Base-by-base conservation (phyloP, 2,888 invertebrate species). In the Diadromus collaris region DNA sequence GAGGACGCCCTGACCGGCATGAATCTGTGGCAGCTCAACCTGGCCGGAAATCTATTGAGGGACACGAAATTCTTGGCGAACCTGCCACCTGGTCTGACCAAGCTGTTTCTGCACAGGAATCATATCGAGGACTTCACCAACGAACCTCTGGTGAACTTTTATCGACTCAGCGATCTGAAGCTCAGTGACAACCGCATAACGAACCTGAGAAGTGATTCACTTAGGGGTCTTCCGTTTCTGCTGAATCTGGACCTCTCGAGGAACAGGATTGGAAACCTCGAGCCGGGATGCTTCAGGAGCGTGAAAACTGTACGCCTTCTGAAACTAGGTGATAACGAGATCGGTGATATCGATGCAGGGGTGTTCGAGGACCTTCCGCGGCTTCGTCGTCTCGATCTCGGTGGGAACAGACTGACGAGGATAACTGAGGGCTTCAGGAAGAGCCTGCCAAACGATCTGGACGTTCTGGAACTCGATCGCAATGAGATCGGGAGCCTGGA, bases 341-440 rank as follows among this genome's bases (percentile, higher is more conserved):
- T 91, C 16, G 85, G 83, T 70, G 86, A 87, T 24, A 67, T 92
- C 2, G 84, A 85, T 0, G 89, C 87, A 24, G 88, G 89, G 38
- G 79, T 88, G 5, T 92, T 92, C 83, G 81, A 85, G 2, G 90
- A 90, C 34, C 76, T 91, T 56, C 85, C 86, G 56, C 89, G 86
- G 69, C 85, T 92, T 48, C 89, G 89, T 76, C 85, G 89, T n/a
- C 82, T 92, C 10, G 90, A 91, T 81, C 79, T 92, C 24, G 91
- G 88, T 56, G 81, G 87, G 76, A 92, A 92, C 81, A 84, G 87
- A n/a, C 80, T 92, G 13, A 82, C 84, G 21, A 88, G 84, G 48
- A 80, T 92, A 41, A 88, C 89, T 4, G 87, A 87, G 16, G 85
- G 88, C 41, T 86, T 87, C 19, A 91, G 91, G 78, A 84, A 83